A percentile compares a stretch with the other conserved stretches of the same genome.
Evolutionary conservation across 1,140 invertebrate genomes (phyloP).

Genomic region (Danaus plexippus): DNA sequence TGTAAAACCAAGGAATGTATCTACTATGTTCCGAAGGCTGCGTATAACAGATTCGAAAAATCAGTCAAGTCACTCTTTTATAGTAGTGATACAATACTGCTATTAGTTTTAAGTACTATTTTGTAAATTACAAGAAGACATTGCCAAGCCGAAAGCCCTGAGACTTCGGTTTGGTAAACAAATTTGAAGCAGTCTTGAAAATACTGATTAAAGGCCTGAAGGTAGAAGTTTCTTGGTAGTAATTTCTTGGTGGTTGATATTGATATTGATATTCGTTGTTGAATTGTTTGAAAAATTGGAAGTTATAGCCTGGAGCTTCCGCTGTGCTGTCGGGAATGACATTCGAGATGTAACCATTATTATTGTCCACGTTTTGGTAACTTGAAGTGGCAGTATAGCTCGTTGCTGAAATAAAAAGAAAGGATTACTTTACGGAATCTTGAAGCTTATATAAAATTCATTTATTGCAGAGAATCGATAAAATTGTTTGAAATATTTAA

Average conservation of each 20-base stretch:
- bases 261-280: slow-evolving; percentile 57
- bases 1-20: slow-evolving; percentile 68
- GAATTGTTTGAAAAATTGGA: slow-evolving; percentile 55
- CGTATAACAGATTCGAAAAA: slow-evolving; percentile 46
- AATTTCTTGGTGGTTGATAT: slow-evolving; percentile 46
- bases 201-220: slow-evolving; percentile 57
- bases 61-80: slow-evolving; percentile 68
- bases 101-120: slow-evolving; percentile 28
- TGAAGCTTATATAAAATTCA: neutral
- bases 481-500: neutral
- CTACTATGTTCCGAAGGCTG: slow-evolving; percentile 54
- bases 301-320: slow-evolving; percentile 48
- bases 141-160: slow-evolving; percentile 48
- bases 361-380: slow-evolving; percentile 46
- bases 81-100: slow-evolving; percentile 64
- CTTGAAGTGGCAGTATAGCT: slow-evolving; percentile 48
- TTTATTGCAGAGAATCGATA: slow-evolving; percentile 1
- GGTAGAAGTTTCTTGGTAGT: slow-evolving; percentile 45
- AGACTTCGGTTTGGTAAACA: slow-evolving; percentile 56
- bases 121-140: slow-evolving; percentile 43
- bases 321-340: slow-evolving; percentile 61
- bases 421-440: too few relatives aligned
- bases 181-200: slow-evolving; percentile 56
- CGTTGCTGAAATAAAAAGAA: slow-evolving; percentile 40
- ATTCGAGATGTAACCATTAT: slow-evolving; percentile 59